Evolutionary conservation across 2,113 vertebrate species (phyloP), one percentile per base, ranked within the genome.

Genomic region (Antidorcas marsupialis): DNA sequence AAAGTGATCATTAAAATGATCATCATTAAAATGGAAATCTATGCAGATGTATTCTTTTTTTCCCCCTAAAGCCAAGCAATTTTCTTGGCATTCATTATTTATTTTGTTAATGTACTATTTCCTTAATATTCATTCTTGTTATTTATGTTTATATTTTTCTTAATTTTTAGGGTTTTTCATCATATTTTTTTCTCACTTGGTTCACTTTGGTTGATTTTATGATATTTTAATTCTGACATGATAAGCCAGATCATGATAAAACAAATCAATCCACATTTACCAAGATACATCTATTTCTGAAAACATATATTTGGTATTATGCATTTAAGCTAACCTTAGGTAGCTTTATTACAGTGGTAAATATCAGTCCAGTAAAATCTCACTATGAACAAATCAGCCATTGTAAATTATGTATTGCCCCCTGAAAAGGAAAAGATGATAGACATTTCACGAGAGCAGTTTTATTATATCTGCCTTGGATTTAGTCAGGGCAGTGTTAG

Each of bases 331-430:
- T 92, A 86, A 84, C 47, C 23, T 71, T 86, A 86, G 87, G 6
- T 5, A 81, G 55, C 86, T 47, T 96, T 94, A 87, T 97, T 96
- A 87, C 30, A 96, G 7, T 92, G 83, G 62, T 91, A 96, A 93
- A 93, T 97, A 74, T 93, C 98, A 96, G 83, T 83, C 13, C 27
- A 95, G 43, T 94, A 88, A 98, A 45, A 50, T 91, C 67, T 91
- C 86, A 83, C 53, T 45, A 64, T 78, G 83, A 93, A n/a, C 13
- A 95, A 81, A 89, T 88, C 57, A 95, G n/a, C 85, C 81, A 96
- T 94, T 95, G 53, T 97, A 92, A 95, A 85, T 85, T 88, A 76
- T 57, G 57, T 67, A 91, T 93, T 62, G 79, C 96, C 87, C 27
- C 43, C 7, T 60, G 67, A 90, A 97, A 94, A 94, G 17, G 76